Evolutionary conservation across 2,113 vertebrate genomes (phyloP).

Genomic region (Gavialis gangeticus): DNA sequence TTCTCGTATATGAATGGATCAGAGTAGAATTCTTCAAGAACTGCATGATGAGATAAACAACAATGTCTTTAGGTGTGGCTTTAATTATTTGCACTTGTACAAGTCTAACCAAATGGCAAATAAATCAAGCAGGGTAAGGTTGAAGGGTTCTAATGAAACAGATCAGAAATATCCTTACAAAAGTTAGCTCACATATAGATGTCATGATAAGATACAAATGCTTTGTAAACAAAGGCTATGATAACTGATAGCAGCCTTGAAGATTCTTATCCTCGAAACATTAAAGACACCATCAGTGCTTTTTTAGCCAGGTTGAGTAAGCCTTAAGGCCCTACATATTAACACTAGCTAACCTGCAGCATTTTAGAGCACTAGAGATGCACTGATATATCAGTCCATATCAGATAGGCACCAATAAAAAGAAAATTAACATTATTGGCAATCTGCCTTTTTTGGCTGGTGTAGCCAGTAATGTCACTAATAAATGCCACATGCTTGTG

Average conservation of each 20-base stretch:
- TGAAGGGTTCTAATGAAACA: neutral
- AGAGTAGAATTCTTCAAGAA: neutral
- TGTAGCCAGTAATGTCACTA: too few species aligned
- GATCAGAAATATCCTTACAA: neutral
- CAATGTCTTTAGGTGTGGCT: neutral
- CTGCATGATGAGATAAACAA: neutral
- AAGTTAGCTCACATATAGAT: neutral
- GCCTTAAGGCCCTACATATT: neutral
- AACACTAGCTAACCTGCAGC: too few species aligned
- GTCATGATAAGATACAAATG: neutral
- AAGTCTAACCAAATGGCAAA: neutral
- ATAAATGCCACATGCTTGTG: too few species aligned
- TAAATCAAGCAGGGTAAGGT: neutral
- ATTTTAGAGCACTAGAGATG: too few species aligned
- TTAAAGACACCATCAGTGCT: neutral
- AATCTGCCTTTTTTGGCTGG: too few species aligned
- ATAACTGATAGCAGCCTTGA: neutral
- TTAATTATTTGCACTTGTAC: neutral
- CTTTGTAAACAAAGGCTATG: neutral
- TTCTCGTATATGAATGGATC: neutral
- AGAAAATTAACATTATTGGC: too few species aligned
- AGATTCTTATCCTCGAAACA: neutral
- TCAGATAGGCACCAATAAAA: too few species aligned
- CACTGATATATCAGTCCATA: too few species aligned
- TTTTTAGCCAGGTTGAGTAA: neutral